phyloP scores from a whole-genome alignment of 2,797 vertebrate species.

The Myoxocephalus aenaeus region DNA sequence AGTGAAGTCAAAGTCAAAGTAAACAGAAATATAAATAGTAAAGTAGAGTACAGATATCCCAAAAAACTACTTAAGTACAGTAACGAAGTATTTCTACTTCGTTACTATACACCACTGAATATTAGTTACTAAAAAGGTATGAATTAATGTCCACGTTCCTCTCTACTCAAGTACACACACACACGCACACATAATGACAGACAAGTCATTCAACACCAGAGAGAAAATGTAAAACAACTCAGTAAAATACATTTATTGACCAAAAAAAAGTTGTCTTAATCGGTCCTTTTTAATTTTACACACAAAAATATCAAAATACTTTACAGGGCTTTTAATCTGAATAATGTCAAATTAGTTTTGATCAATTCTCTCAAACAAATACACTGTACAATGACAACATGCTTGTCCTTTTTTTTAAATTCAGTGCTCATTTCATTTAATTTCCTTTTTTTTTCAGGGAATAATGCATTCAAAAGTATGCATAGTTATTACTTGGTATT shows the following conservation, averaged over 20 bases:
- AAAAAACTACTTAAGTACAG: no score
- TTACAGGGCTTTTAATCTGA: constrained; percentile 84
- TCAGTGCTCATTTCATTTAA: constrained; percentile 76
- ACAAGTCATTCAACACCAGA: constrained; percentile 40
- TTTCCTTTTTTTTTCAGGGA: constrained; percentile 67
- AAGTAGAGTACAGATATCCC: no score
- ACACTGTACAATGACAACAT: constrained; percentile 81
- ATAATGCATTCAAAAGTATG: constrained; percentile 84
- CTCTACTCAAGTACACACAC: neutral
- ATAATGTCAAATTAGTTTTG: constrained; percentile 81
- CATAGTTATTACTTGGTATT: constrained; percentile 83
- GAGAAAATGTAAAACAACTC: constrained; percentile 72
- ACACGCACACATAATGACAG: no score
- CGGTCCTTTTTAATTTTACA: constrained; percentile 81
- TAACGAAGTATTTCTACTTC: no score
- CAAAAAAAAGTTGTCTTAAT: constrained; percentile 79
- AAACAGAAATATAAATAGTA: no score
- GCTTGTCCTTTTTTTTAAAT: constrained; percentile 74
- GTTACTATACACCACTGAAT: no score
- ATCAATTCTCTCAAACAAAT: constrained; percentile 80
- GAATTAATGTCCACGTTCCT: neutral
- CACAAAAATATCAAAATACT: constrained; percentile 88
- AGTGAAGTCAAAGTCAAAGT: no score
- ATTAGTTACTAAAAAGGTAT: neutral
- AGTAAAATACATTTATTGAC: constrained; percentile 86